These are phyloP conservation scores for Malurus cyaneus DNA, from an alignment of 2,113 vertebrate species.

Conservation along the genomic window DNA sequence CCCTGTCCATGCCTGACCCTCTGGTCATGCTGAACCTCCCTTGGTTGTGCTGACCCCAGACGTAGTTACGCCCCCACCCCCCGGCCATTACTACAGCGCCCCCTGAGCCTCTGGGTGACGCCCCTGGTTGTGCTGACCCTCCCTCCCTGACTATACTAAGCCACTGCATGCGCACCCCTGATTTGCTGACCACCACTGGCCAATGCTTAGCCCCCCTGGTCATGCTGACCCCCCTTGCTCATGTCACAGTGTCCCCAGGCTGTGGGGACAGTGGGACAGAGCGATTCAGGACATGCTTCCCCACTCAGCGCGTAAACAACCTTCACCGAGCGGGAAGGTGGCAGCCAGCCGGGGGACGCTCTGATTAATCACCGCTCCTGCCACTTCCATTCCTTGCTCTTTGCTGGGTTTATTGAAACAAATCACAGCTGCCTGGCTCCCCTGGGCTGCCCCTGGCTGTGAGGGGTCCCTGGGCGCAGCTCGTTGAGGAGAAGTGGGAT, in stretches of 20 bases:
- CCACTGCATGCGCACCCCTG: too few relatives aligned
- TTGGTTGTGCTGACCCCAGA: too few relatives aligned
- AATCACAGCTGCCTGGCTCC: conserved; percentile 20
- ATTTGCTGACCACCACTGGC: too few relatives aligned
- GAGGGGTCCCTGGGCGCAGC: neutral
- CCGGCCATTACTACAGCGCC: too few relatives aligned
- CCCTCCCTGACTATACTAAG: too few relatives aligned
- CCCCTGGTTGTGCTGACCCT: neutral
- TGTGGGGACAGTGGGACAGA: neutral
- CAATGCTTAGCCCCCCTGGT: too few relatives aligned
- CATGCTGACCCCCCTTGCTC: neutral
- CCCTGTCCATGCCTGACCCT: too few relatives aligned
- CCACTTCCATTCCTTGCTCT: conserved; percentile 63
- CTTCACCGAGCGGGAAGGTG: conserved; percentile 56
- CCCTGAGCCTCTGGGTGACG: too few relatives aligned
- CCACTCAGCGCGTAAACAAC: conserved; percentile 59
- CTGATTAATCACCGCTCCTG: conserved; percentile 67
- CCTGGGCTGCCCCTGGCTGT: neutral
- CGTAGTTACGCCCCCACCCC: too few relatives aligned
- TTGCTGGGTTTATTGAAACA: conserved; percentile 59
- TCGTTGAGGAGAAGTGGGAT: neutral
- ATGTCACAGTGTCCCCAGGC: neutral
- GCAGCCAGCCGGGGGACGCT: conserved; percentile 44
- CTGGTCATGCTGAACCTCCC: too few relatives aligned
- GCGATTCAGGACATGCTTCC: conserved; percentile 4